A percentile compares a stretch with the other conserved stretches of the same genome.
phyloP scores from a whole-genome alignment of 2,888 invertebrate genomes.

The Sceliomorpha sp. region DNA sequence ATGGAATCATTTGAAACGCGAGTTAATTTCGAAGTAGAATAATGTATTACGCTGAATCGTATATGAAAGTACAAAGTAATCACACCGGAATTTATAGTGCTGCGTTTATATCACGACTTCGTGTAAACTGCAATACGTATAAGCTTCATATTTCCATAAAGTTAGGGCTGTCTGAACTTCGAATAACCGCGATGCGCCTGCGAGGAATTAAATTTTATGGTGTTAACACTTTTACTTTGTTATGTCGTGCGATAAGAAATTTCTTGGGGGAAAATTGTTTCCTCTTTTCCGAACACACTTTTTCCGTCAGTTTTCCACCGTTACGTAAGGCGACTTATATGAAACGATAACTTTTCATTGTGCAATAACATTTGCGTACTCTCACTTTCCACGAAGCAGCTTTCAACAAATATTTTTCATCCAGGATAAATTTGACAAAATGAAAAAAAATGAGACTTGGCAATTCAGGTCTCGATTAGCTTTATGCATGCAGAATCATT shows the following conservation, averaged over 20 bases:
- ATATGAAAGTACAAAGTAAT: conserved; percentile 30
- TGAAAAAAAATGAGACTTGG: too few relatives aligned
- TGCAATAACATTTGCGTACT: too few relatives aligned
- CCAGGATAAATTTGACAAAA: too few relatives aligned
- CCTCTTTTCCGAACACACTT: too few relatives aligned
- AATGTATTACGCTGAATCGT: conserved; percentile 31
- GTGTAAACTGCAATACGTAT: conserved; percentile 21
- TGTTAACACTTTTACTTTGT: conserved; percentile 10
- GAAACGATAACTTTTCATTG: too few relatives aligned
- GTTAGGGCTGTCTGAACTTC: conserved; percentile 7
- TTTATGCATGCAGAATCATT: too few relatives aligned
- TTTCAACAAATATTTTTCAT: too few relatives aligned
- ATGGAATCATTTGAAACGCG: conserved; percentile 24
- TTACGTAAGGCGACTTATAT: too few relatives aligned
- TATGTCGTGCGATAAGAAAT: background rate
- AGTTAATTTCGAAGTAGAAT: conserved; percentile 34
- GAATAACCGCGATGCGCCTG: conserved; percentile 8
- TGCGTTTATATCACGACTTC: conserved; percentile 14
- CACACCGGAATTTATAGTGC: conserved; percentile 20
- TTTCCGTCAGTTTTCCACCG: too few relatives aligned
- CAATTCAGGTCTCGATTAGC: too few relatives aligned
- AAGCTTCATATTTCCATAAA: conserved; percentile 14
- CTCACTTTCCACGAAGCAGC: too few relatives aligned
- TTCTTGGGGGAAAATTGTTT: too few relatives aligned
- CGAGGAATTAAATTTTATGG: conserved; percentile 27